phyloP scores from a whole-genome alignment of 2,797 vertebrate species.

The Cryptoprocta ferox region DNA sequence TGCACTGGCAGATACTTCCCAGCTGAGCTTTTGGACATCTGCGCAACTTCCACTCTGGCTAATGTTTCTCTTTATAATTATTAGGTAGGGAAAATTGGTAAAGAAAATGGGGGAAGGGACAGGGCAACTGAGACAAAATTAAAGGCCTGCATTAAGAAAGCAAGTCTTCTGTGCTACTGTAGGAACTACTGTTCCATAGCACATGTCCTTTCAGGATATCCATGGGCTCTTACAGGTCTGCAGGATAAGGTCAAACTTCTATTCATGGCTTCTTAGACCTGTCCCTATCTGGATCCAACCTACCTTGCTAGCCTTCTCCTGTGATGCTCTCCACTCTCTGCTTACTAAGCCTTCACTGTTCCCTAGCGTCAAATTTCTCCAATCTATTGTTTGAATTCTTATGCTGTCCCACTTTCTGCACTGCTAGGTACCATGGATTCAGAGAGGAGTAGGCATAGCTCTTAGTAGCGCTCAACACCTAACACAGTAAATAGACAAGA shows the following conservation, averaged over 20 bases:
- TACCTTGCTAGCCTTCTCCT: background rate
- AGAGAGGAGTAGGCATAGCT: background rate
- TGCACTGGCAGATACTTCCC: background rate
- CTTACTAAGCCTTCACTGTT: background rate
- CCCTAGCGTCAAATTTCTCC: background rate
- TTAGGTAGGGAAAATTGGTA: conserved; percentile 55
- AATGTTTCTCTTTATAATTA: conserved; percentile 78
- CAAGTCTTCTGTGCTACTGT: background rate
- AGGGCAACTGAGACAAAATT: conserved; percentile 42
- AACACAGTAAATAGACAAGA: background rate
- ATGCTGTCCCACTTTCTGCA: background rate
- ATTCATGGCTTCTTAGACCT: background rate
- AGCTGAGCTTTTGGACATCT: background rate
- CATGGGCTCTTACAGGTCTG: background rate
- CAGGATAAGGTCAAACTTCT: background rate
- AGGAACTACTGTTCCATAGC: background rate
- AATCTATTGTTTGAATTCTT: background rate
- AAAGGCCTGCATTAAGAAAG: conserved; percentile 55
- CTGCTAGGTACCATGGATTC: background rate
- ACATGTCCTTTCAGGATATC: background rate
- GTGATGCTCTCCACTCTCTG: background rate
- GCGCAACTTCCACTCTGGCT: background rate
- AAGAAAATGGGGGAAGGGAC: background rate
- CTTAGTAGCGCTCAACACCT: background rate
- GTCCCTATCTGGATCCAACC: background rate